phyloP scores from a whole-genome alignment of 2,797 vertebrate species.

The Sebastes diploproa region DNA sequence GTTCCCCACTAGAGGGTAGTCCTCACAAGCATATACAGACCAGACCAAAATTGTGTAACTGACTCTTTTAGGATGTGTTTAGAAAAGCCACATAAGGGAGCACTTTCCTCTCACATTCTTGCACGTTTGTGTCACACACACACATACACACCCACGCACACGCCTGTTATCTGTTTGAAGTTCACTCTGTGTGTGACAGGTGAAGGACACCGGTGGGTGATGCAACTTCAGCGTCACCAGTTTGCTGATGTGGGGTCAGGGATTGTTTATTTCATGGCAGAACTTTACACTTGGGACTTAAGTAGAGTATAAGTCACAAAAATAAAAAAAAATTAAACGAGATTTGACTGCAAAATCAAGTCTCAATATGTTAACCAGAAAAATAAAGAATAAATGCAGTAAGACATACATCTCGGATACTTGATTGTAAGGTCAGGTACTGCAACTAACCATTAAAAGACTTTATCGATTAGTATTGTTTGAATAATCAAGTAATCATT shows the following conservation, averaged over 20 bases:
- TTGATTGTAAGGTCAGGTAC: not conserved
- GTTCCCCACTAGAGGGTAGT: slow-evolving; percentile 74
- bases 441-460: not conserved
- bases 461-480: not conserved
- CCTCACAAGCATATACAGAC: slow-evolving; percentile 23
- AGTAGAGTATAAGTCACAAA: not conserved
- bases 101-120: slow-evolving; percentile 46
- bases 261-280: not conserved
- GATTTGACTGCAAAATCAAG: not conserved
- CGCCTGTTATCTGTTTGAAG: slow-evolving; percentile 21
- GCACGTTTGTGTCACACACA: slow-evolving; percentile 11
- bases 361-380: not conserved
- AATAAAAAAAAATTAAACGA: not conserved
- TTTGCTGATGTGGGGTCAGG: not conserved
- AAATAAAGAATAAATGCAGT: not conserved
- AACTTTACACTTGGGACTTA: not conserved
- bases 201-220: slow-evolving; percentile 29
- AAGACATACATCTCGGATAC: not conserved
- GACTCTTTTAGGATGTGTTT: slow-evolving; percentile 8
- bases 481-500: not conserved
- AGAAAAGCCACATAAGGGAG: slow-evolving; percentile 39
- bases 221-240: not conserved
- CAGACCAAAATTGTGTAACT: not conserved
- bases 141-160: not conserved
- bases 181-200: not conserved